Evolutionary conservation across 64 coral and sea anemone genomes (phyloP).

Genomic region (Actinia equina): DNA sequence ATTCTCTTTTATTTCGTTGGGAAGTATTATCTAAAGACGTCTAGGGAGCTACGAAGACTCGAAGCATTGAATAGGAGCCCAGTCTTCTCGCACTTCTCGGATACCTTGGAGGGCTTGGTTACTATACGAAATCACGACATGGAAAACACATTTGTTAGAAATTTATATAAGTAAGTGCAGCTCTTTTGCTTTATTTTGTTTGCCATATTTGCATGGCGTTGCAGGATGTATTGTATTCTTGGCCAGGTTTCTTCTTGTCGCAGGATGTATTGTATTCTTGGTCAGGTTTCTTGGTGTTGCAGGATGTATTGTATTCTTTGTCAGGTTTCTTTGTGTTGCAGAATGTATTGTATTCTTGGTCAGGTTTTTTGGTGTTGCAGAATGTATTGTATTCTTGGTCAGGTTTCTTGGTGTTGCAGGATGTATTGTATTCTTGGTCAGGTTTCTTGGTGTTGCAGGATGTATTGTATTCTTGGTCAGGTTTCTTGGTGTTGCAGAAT

Average conservation of each 20-base stretch:
- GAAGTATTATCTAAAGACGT: constrained; percentile 39
- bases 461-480: too few species aligned
- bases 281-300: background rate
- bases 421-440: too few species aligned
- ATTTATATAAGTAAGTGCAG: constrained; percentile 48
- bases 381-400: background rate
- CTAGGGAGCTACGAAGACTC: constrained; percentile 43
- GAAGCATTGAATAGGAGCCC: constrained; percentile 42
- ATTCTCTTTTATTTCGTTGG: background rate
- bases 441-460: too few species aligned
- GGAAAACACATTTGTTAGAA: constrained; percentile 14
- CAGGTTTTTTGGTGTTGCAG: background rate
- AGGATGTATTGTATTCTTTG: background rate
- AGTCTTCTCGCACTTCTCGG: constrained; percentile 60
- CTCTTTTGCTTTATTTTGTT: background rate
- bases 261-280: background rate
- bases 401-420: background rate
- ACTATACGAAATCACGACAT: constrained; percentile 44
- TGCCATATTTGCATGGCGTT: background rate
- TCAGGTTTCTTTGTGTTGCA: background rate
- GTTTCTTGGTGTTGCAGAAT: too few species aligned
- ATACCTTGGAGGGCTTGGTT: constrained; percentile 53
- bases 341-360: background rate
- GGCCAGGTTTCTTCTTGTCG: background rate
- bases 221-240: background rate